Evolutionary conservation across 53 echinoderm and acorn worm genomes (phyloP).

Genomic region (Holothuria leucospilota): DNA sequence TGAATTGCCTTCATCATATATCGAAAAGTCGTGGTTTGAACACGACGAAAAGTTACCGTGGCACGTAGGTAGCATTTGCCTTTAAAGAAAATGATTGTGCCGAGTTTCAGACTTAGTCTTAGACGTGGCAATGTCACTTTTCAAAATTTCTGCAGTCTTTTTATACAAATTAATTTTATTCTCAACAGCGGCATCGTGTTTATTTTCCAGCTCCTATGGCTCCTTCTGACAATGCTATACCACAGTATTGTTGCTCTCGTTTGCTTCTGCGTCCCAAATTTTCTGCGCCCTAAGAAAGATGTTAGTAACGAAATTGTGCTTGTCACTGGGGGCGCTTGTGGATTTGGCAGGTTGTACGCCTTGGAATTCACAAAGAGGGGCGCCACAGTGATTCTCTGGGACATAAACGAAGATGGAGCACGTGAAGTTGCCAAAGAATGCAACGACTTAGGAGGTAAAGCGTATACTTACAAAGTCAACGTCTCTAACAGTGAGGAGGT

Average conservation of each 20-base stretch:
- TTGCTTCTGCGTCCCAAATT: slow-evolving; percentile 58
- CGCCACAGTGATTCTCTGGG: slow-evolving; percentile 76
- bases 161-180: too few relatives aligned
- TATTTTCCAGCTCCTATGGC: slow-evolving; percentile 32
- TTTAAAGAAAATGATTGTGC: too few relatives aligned
- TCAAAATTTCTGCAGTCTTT: too few relatives aligned
- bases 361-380: slow-evolving; percentile 68
- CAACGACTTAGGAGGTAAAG: slow-evolving; percentile 75
- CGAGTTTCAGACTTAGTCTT: too few relatives aligned
- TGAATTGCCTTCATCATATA: too few relatives aligned
- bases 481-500: slow-evolving; percentile 74
- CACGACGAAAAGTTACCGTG: too few relatives aligned
- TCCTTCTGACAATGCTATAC: slow-evolving; percentile 11
- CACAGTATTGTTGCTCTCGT: slow-evolving; percentile 55
- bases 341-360: slow-evolving; percentile 79
- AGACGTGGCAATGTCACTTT: too few relatives aligned
- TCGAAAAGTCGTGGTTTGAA: too few relatives aligned
- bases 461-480: slow-evolving; percentile 74
- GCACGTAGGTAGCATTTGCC: too few relatives aligned
- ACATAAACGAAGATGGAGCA: slow-evolving; percentile 63
- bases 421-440: slow-evolving; percentile 66
- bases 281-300: slow-evolving; percentile 65
- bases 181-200: neutral
- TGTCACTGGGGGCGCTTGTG: slow-evolving; percentile 77
- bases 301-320: slow-evolving; percentile 83